Conservation (phyloP, 92 coral and sea anemone genomes). For the Siderastrea radians region DNA sequence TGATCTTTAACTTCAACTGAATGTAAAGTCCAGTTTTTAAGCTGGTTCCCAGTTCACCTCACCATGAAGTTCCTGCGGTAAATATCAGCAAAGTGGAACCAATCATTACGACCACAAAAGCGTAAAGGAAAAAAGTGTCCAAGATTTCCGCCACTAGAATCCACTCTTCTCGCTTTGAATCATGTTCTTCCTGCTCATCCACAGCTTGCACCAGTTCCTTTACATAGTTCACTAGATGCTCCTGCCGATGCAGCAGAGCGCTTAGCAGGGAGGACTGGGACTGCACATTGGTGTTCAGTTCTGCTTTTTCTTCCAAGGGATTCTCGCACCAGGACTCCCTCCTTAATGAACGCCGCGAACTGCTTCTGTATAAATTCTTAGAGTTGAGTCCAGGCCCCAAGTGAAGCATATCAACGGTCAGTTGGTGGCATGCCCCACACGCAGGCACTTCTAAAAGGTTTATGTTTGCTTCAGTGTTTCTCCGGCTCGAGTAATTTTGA, state of each 20-base stretch:
- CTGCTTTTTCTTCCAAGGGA: slow-evolving; percentile 16
- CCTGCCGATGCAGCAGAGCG: slow-evolving; percentile 76
- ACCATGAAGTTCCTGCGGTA: slow-evolving; percentile 29
- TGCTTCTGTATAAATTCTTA: background rate
- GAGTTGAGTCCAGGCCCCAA: slow-evolving; percentile 22
- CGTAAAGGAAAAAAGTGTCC: slow-evolving; percentile 86
- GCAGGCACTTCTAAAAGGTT: slow-evolving; percentile 14
- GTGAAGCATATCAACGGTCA: slow-evolving; percentile 35
- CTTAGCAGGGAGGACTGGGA: slow-evolving; percentile 10
- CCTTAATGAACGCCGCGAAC: slow-evolving; percentile 26
- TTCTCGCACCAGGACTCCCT: slow-evolving; percentile 39
- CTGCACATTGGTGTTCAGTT: background rate
- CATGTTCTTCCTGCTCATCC: slow-evolving; percentile 82
- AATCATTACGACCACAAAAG: slow-evolving; percentile 69
- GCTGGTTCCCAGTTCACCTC: background rate
- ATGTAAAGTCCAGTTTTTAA: background rate
- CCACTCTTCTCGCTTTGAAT: slow-evolving; percentile 91
- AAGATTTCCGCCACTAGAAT: slow-evolving; percentile 87
- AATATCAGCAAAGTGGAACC: slow-evolving; percentile 79
- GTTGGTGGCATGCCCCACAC: slow-evolving; percentile 35
- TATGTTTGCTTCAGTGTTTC: slow-evolving; percentile 30
- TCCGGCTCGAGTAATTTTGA: slow-evolving; percentile 20
- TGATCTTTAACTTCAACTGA: too few species aligned
- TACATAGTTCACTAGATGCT: slow-evolving; percentile 85
- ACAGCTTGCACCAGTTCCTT: slow-evolving; percentile 81